Percentiles rank a stretch among this genome's conserved stretches.
Evolutionary conservation across 2,888 invertebrate genomes (phyloP).

Genomic region (Criorhina ranunculi): DNA sequence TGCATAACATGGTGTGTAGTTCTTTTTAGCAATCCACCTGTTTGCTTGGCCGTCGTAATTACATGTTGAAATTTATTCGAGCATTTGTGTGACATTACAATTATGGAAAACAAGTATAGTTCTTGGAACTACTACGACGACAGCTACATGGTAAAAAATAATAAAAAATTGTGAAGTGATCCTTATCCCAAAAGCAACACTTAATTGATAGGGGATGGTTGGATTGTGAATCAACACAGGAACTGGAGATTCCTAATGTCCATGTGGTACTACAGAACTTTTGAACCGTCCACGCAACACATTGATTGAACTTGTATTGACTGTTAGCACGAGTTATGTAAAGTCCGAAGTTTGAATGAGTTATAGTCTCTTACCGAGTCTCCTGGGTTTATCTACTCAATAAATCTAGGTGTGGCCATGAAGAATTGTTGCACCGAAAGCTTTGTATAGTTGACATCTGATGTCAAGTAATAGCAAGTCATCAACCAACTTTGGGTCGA

Average conservation of each 20-base stretch:
- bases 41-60: constrained; percentile 62
- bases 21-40: constrained; percentile 70
- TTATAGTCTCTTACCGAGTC: too few species aligned
- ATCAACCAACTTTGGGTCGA: too few species aligned
- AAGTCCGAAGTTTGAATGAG: too few species aligned
- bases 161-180: constrained; percentile 36
- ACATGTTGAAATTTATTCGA: constrained; percentile 68
- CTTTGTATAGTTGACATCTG: too few species aligned
- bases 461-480: too few species aligned
- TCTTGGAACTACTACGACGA: constrained; percentile 31
- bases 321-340: too few species aligned
- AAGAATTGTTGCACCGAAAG: too few species aligned
- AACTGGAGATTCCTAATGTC: constrained; percentile 11
- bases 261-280: constrained; percentile 25
- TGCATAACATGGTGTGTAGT: constrained; percentile 49
- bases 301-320: too few species aligned
- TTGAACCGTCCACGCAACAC: too few species aligned
- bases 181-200: constrained; percentile 40
- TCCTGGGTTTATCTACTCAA: too few species aligned
- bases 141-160: background rate
- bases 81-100: constrained; percentile 74
- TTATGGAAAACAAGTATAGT: constrained; percentile 66
- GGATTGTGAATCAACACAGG: constrained; percentile 33
- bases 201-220: background rate
- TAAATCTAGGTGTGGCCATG: too few species aligned